Evolutionary conservation across 2,888 invertebrate genomes (phyloP).

Genomic region (Dicycla oo): DNA sequence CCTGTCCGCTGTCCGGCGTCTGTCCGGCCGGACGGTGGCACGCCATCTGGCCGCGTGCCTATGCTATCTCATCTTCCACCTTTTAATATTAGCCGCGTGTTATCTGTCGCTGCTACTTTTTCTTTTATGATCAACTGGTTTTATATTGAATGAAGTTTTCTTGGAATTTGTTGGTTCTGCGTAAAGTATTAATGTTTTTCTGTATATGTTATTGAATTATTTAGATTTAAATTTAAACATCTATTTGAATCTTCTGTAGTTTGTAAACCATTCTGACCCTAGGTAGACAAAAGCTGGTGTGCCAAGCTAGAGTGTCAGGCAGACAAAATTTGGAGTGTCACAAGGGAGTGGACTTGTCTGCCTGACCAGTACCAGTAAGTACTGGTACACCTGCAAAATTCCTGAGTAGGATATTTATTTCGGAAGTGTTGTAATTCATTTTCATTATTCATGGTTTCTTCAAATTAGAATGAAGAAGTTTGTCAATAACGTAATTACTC

Average conservation of each 20-base stretch:
- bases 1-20: slow-evolving; percentile 73
- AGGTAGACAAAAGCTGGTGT: neutral
- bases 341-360: neutral
- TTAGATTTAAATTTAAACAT: neutral
- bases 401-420: neutral
- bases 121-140: slow-evolving; percentile 53
- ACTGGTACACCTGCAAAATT: neutral
- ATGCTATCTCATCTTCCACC: slow-evolving; percentile 67
- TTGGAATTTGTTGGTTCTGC: slow-evolving; percentile 29
- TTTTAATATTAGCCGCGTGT: slow-evolving; percentile 66
- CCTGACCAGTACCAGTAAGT: no score
- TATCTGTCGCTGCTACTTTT: slow-evolving; percentile 49
- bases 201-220: slow-evolving; percentile 1
- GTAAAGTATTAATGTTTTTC: slow-evolving; percentile 40
- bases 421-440: neutral
- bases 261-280: neutral
- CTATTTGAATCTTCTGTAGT: neutral
- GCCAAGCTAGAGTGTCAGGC: no score
- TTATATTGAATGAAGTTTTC: slow-evolving; percentile 55
- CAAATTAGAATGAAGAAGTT: slow-evolving; percentile 1
- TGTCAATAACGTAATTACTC: slow-evolving; percentile 9
- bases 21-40: slow-evolving; percentile 56
- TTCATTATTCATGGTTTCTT: neutral
- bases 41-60: slow-evolving; percentile 71
- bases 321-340: neutral